phyloP scores from a whole-genome alignment of 64 coral and sea anemone genomes.

The Montipora capricornis region DNA sequence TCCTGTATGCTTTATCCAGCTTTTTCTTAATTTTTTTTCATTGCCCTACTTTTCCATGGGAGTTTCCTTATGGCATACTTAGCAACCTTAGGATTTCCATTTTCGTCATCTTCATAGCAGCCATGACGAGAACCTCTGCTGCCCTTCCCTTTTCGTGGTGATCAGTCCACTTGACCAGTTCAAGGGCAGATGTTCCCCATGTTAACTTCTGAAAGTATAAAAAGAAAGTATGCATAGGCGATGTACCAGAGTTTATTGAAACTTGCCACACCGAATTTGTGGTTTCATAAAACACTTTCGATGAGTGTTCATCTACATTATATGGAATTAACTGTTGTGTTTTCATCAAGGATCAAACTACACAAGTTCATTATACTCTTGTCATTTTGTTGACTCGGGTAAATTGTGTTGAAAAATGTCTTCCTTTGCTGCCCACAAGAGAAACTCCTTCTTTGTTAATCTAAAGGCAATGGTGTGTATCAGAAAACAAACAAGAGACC shows the following conservation, averaged over 20 bases:
- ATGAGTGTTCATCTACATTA: background rate
- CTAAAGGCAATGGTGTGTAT: constrained; percentile 15
- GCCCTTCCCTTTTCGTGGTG: constrained; percentile 61
- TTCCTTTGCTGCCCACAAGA: background rate
- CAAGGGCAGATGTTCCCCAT: constrained; percentile 29
- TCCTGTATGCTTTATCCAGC: constrained; percentile 49
- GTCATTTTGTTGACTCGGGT: too few species aligned
- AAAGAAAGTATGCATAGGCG: background rate
- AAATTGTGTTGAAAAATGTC: too few species aligned
- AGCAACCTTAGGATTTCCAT: constrained; percentile 20
- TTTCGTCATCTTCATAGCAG: constrained; percentile 61
- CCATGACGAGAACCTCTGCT: constrained; percentile 37
- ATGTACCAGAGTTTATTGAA: background rate
- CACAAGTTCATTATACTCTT: too few species aligned
- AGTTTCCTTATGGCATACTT: constrained; percentile 47
- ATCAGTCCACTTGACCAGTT: constrained; percentile 42
- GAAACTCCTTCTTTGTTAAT: constrained; percentile 42
- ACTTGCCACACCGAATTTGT: background rate
- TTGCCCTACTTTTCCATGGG: constrained; percentile 58
- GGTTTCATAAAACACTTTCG: background rate
- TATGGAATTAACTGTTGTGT: background rate
- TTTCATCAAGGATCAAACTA: too few species aligned
- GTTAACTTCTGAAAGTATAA: constrained; percentile 47
- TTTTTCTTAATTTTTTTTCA: constrained; percentile 66
- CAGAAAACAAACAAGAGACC: background rate